These are phyloP conservation scores for Asbolus verrucosus DNA, from an alignment of 1,140 invertebrate species.

Conservation along the genomic window DNA sequence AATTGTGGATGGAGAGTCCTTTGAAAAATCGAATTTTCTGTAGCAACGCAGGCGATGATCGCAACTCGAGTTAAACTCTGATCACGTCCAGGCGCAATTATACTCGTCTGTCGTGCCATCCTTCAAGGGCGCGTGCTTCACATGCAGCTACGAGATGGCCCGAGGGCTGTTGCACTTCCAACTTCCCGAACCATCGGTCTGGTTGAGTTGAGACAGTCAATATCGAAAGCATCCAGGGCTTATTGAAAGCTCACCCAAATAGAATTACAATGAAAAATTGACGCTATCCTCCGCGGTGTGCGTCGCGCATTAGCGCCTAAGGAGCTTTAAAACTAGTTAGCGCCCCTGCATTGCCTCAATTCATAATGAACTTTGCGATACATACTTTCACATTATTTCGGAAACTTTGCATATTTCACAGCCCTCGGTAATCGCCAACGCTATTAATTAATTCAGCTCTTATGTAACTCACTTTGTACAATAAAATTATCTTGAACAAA, in stretches of 20 bases:
- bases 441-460: conserved; percentile 29
- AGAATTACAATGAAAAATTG: conserved; percentile 43
- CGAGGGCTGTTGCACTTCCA: conserved; percentile 21
- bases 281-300: conserved; percentile 16
- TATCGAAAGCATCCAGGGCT: conserved; percentile 32
- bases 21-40: conserved; percentile 51
- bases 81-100: conserved; percentile 61
- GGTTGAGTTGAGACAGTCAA: conserved; percentile 4
- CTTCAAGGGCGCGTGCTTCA: conserved; percentile 60
- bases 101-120: conserved; percentile 60
- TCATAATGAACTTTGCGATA: conserved; percentile 27
- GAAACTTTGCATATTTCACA: conserved; percentile 30
- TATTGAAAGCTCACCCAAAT: conserved; percentile 40
- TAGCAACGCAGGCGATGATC: conserved; percentile 42
- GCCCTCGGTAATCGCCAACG: conserved; percentile 21
- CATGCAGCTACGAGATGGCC: conserved; percentile 50
- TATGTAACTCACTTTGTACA: conserved; percentile 22
- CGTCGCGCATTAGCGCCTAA: conserved; percentile 5
- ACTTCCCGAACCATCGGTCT: conserved; percentile 10
- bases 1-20: conserved; percentile 13
- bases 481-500: conserved; percentile 36
- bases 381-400: conserved; percentile 28
- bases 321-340: conserved; percentile 34
- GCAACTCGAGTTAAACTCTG: conserved; percentile 54
- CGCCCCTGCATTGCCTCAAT: conserved; percentile 13